Conservation (phyloP, 1,140 invertebrate genomes). For the Leptinotarsa texana region DNA sequence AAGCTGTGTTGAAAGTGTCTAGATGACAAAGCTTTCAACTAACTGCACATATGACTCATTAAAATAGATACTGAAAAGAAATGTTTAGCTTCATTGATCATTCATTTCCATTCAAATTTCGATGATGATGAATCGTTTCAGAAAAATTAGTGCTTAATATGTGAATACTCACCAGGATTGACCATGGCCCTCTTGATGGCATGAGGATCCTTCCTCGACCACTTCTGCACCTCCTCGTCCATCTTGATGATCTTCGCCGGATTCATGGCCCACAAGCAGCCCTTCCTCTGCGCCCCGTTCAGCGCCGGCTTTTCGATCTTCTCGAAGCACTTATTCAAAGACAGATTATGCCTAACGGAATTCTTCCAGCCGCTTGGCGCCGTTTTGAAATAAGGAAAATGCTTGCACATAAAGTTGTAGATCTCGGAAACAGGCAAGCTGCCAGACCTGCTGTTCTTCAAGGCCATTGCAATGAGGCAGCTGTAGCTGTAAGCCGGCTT, state of each 20-base stretch:
- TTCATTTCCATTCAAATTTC: too few species aligned
- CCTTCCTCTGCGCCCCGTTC: conserved; percentile 79
- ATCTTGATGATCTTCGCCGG: conserved; percentile 92
- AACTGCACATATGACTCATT: too few species aligned
- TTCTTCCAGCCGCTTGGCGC: conserved; percentile 94
- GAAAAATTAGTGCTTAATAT: too few species aligned
- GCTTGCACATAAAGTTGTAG: conserved; percentile 97
- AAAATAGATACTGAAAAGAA: too few species aligned
- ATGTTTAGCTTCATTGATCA: too few species aligned
- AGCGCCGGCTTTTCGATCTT: conserved; percentile 92
- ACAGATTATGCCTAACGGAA: conserved; percentile 93
- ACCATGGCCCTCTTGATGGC: conserved; percentile 88
- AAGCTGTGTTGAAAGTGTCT: too few species aligned
- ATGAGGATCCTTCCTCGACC: conserved; percentile 89
- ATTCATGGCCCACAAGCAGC: conserved; percentile 96
- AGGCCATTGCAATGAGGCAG: conserved; percentile 94
- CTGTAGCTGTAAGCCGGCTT: conserved; percentile 98
- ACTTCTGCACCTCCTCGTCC: conserved; percentile 97
- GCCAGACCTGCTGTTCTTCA: conserved; percentile 93
- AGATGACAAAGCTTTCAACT: too few species aligned
- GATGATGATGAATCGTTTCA: too few species aligned
- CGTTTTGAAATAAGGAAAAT: conserved; percentile 97
- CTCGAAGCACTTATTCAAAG: conserved; percentile 96
- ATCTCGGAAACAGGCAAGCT: conserved; percentile 97
- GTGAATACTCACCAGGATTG: conserved; percentile 65